Evolutionary conservation across 2,797 vertebrate species (phyloP), one percentile per base, ranked within the genome.

Genomic region (Protonibea diacanthus): DNA sequence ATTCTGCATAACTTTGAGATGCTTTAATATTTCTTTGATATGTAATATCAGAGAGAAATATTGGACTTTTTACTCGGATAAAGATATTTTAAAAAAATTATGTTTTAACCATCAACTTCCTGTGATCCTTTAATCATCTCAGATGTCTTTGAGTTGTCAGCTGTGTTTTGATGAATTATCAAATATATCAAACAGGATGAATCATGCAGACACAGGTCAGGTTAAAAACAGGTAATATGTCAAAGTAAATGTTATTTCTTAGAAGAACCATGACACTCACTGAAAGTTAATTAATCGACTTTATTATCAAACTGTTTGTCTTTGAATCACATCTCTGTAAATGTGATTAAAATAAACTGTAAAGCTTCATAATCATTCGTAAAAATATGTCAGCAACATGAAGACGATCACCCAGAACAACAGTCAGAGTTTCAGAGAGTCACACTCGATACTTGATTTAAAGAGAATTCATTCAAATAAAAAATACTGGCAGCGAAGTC

Each of bases 231-330:
- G 8, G 2, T 44, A 6, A 55, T 58, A 17, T 17, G 7, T 44
- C 21, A 58, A n/a, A 51, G 7, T 23, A 20, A 25, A 25, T n/a
- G 5, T 42, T 58, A 66, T 29, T 65, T 13, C 45, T 66, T 20
- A 20, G 10, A 56, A 49, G 40, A 61, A 20, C 27, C 48, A 8
- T 5, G 12, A 53, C 53, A 38, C 17, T 13, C 11, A 15, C 21
- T 27, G 14, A 48, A 20, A n/a, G 56, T 1, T 33, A 48, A 56
- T 76, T 71, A 20, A 20, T 57, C 4, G 6, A n/a, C 3, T 72
- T 80, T 68, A 58, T 66, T 75, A 20, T 0, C 27, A 59, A 59
- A 64, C 29, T 21, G 51, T 59, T 62, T 61, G 44, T 21, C 55
- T 78, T 67, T 63, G 23, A 63, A 58, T 67, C 68, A 47, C 38